Conservation (phyloP, 1,140 invertebrate genomes). For the Holotrichia oblita region DNA sequence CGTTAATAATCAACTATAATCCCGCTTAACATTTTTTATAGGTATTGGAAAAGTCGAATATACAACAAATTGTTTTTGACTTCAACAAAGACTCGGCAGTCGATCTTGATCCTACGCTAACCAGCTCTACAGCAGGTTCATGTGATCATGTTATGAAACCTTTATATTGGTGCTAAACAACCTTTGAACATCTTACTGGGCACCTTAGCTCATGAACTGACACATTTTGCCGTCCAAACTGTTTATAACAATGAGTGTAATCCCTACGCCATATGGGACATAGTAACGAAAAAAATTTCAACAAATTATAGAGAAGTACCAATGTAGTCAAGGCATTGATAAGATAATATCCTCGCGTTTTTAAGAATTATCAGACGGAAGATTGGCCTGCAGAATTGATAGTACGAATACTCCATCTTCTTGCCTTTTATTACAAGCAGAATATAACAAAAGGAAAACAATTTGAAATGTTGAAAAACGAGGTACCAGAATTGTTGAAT, state of each 20-base stretch:
- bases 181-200: background rate
- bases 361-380: background rate
- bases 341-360: background rate
- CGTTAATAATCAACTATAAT: too few species aligned
- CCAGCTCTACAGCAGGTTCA: background rate
- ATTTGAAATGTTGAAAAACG: background rate
- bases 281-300: background rate
- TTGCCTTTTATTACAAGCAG: background rate
- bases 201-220: constrained; percentile 7
- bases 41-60: background rate
- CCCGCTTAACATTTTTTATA: too few species aligned
- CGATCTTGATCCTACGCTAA: background rate
- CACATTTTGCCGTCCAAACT: background rate
- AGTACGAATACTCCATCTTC: background rate
- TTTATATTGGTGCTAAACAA: constrained; percentile 4
- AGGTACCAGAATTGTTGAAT: background rate
- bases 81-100: constrained; percentile 6
- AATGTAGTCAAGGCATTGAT: background rate
- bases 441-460: background rate
- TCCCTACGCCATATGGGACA: background rate
- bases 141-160: background rate
- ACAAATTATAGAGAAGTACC: background rate
- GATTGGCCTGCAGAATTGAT: background rate
- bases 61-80: background rate
- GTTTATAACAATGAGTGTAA: background rate